phyloP scores from a whole-genome alignment of 2,888 invertebrate genomes.

The Rhodophaea formosa region DNA sequence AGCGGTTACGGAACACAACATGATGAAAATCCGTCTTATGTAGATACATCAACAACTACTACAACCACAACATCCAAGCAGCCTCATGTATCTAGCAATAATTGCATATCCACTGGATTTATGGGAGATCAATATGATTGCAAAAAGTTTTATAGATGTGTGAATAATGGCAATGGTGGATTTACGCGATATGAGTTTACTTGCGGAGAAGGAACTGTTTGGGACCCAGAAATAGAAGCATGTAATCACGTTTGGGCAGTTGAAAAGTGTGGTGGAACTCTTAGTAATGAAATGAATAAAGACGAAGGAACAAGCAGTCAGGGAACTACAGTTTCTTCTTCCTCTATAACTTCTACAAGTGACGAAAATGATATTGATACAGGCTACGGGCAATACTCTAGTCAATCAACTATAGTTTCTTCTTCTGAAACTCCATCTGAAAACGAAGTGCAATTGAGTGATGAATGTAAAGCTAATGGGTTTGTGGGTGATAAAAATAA shows the following conservation, averaged over 20 bases:
- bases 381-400: conserved; percentile 14
- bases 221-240: conserved; percentile 78
- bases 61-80: conserved; percentile 27
- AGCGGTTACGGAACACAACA: conserved; percentile 8
- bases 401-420: conserved; percentile 18
- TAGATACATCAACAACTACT: conserved; percentile 24
- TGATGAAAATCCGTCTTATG: conserved; percentile 16
- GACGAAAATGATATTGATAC: conserved; percentile 28
- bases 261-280: conserved; percentile 42
- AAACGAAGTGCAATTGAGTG: neutral
- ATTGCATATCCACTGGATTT: conserved; percentile 80
- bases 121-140: conserved; percentile 85
- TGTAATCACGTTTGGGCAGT: conserved; percentile 77
- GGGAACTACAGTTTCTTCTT: neutral
- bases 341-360: conserved; percentile 17
- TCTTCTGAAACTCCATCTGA: conserved; percentile 2
- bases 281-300: conserved; percentile 1
- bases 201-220: conserved; percentile 84
- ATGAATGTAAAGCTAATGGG: conserved; percentile 51
- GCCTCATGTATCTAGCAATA: conserved; percentile 22
- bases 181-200: conserved; percentile 85
- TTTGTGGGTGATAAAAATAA: conserved; percentile 85
- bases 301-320: neutral
- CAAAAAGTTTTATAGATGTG: conserved; percentile 89
- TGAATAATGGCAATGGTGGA: conserved; percentile 80